phyloP scores from a whole-genome alignment of 2,797 vertebrate genomes.

The Monodelphis domestica region DNA sequence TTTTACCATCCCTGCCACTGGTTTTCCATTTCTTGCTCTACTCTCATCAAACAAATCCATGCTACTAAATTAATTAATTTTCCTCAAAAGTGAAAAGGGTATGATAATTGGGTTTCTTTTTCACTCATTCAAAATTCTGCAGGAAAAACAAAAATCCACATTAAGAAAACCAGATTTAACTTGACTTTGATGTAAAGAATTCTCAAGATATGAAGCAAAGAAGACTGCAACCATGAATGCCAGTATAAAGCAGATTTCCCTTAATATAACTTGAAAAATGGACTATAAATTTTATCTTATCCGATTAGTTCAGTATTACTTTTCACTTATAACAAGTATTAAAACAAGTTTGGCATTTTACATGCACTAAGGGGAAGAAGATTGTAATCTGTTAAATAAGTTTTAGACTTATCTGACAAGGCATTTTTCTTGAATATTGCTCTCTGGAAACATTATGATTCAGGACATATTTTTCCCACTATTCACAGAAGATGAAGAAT shows the following conservation, averaged over 20 bases:
- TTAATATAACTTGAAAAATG: constrained; percentile 66
- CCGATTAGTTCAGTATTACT: constrained; percentile 65
- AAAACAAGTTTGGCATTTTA: constrained; percentile 76
- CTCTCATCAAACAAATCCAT: too few relatives aligned
- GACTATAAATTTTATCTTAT: constrained; percentile 76
- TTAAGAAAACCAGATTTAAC: not conserved
- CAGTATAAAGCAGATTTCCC: not conserved
- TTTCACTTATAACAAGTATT: constrained; percentile 73
- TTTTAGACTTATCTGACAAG: constrained; percentile 77
- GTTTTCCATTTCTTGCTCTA: too few relatives aligned
- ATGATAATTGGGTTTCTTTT: too few relatives aligned
- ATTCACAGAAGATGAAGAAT: constrained; percentile 39
- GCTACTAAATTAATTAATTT: too few relatives aligned
- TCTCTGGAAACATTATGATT: constrained; percentile 73
- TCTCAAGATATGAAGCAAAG: not conserved
- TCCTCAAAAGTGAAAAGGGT: too few relatives aligned
- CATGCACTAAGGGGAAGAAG: constrained; percentile 70
- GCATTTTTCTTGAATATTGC: constrained; percentile 74
- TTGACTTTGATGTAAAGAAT: not conserved
- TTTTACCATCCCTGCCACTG: too few relatives aligned
- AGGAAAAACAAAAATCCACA: not conserved
- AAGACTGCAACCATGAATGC: not conserved
- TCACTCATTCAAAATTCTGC: not conserved
- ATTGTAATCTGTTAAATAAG: constrained; percentile 81
- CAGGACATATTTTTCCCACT: constrained; percentile 58